These are phyloP conservation scores for Ochlodes sylvanus DNA, from an alignment of 2,888 invertebrate species.

Conservation along the genomic window DNA sequence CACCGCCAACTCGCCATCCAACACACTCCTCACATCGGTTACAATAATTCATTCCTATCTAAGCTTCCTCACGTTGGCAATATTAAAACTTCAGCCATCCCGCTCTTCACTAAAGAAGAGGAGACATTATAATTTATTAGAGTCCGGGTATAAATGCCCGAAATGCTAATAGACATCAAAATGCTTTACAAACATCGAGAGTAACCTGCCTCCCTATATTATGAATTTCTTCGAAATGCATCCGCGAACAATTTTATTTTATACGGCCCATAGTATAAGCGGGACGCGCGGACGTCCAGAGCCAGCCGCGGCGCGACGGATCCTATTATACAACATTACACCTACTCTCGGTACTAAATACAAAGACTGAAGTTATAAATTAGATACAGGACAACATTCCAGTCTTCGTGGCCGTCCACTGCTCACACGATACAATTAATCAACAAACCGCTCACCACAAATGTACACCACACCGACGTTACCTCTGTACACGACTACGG, in stretches of 20 bases:
- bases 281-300: too few species aligned
- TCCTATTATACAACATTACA: background rate
- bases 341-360: background rate
- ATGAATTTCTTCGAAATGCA: too few species aligned
- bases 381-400: conserved; percentile 23
- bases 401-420: conserved; percentile 26
- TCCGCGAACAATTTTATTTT: too few species aligned
- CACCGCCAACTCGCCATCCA: conserved; percentile 28
- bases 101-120: background rate
- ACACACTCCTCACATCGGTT: background rate
- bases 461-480: conserved; percentile 36
- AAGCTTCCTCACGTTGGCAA: background rate
- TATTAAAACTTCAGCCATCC: conserved; percentile 22
- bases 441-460: conserved; percentile 55
- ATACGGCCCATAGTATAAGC: too few species aligned
- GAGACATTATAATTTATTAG: conserved; percentile 9
- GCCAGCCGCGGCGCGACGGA: too few species aligned
- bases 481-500: conserved; percentile 17
- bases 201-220: conserved; percentile 16
- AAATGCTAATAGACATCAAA: conserved; percentile 38
- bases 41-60: conserved; percentile 20
- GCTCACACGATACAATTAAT: conserved; percentile 64
- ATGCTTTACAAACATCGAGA: conserved; percentile 40
- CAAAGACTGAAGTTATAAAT: conserved; percentile 1
- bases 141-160: conserved; percentile 43